Base-by-base conservation (phyloP, 2,113 vertebrate species). In the Nerophis lumbriciformis region DNA sequence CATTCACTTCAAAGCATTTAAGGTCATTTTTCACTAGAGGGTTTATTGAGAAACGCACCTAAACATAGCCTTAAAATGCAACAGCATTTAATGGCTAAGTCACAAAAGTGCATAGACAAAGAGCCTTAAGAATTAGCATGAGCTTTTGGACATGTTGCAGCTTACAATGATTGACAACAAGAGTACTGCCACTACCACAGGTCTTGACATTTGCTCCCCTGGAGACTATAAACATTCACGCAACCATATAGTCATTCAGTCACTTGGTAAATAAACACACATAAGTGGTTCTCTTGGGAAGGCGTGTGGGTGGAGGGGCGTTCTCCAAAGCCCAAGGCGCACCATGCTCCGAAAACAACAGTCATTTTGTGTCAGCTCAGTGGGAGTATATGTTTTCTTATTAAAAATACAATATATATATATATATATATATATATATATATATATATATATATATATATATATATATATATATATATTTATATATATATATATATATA, bases 81-180 rank as follows among this genome's bases (percentile, higher is more conserved):
- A 48, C 64, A 59, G 6, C 44, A 28, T 69, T 79, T 64, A 74
- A 63, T 52, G 59, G 61, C 66, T 79, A 37, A 54, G 53, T 76
- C 59, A 55, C 72, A 37, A 70, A 70, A 61, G 51, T 48, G 56
- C 38, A 45, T 14, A 38, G 16, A 63, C 44, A 49, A 55, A 57
- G 12, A 66, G 37, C 13, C 47, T 49, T 71, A 58, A 47, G 44
- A 78, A 68, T 21, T 50, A 42, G 48, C n/a, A 1, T 48, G 37
- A 4, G 62, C 68, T 53, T n/a, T 51, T 58, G 53, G 39, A n/a
- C 45, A 44, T 48, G 21, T 59, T 47, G 73, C 54, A n/a, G 56
- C 50, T 75, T 68, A 78, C 53, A 52, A 61, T 6, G 63, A 76
- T 48, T 76, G 68, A 66, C 75, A 76, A 55, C 47, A 6, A 5